Base-by-base conservation (phyloP, 2,888 invertebrate genomes). In the Hylaea fasciaria region DNA sequence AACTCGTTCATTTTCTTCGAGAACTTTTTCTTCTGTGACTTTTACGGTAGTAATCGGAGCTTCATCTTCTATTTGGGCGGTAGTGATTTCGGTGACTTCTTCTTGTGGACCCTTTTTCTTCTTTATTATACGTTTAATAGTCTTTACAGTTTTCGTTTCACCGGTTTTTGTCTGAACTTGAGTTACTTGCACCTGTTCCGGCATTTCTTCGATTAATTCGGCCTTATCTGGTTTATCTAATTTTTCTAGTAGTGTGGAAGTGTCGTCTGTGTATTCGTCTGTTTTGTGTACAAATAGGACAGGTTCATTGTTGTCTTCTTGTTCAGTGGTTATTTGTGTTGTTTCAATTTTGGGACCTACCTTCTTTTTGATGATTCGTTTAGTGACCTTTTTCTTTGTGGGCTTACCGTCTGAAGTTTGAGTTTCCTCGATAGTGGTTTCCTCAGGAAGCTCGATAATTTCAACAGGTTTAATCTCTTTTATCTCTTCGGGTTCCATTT, bases 281-380 rank as follows among this genome's bases (percentile, higher is more conserved):
- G 74, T 64, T 59, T 28, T 62, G 51, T 69, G 62, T 45, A 70
- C 55, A 4, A 71, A 70, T 9, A 74, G 66, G 0, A 78, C 73
- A 16, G 80, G 82, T 67, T 78, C 78, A 48, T 68, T 54, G 35
- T 69, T 64, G 14, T 68, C 66, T 5, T 51, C 43, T 67, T 87
- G 83, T 64, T 79, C 69, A 17, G 77, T 37, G 60, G 69, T 70
- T 72, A 85, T 70, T 74, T 86, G 29, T 65, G 82, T 72, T 66
- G 87, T 74, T 73, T 86, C 78, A 57, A 88, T 62, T 65, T 81
- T 81, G 22, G 73, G 76, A 14, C 80, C 85, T 52, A 78, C 70
- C 66, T 79, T 74, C 66, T 79, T 74, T 58, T 82, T 83, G 29
- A 69, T 69, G 1, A 61, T 57, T 2, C 70, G 69, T 49, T 68